phyloP scores from a whole-genome alignment of 1,140 invertebrate species.

The Ylistrum balloti region DNA sequence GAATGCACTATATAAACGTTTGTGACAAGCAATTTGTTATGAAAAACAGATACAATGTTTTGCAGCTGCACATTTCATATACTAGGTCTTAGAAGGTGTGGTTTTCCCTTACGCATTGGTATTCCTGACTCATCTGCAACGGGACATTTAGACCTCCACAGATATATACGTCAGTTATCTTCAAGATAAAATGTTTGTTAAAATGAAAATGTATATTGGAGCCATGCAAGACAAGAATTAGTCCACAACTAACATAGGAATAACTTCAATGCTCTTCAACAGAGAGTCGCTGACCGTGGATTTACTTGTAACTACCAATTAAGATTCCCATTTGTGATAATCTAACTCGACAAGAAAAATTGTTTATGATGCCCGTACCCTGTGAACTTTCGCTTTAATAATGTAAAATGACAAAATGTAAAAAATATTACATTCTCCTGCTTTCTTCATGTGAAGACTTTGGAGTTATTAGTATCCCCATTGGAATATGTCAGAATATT shows the following conservation, averaged over 20 bases:
- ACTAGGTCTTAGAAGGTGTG: neutral
- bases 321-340: neutral
- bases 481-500: neutral
- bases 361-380: neutral
- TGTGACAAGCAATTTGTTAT: conserved; percentile 24
- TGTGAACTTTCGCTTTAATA: neutral
- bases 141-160: neutral
- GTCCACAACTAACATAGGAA: too few relatives aligned
- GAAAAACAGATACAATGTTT: neutral
- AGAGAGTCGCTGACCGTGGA: too few relatives aligned
- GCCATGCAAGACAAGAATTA: neutral
- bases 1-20: neutral
- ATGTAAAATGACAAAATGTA: neutral
- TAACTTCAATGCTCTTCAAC: too few relatives aligned
- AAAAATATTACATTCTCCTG: neutral
- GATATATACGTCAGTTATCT: neutral
- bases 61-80: conserved; percentile 3
- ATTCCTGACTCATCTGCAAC: neutral
- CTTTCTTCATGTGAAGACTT: neutral
- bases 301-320: too few relatives aligned
- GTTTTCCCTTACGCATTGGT: neutral
- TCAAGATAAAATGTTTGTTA: neutral
- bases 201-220: neutral
- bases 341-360: neutral
- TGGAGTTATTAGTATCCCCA: neutral